Evolutionary conservation across 2,113 vertebrate species (phyloP).

Genomic region (Xenopus tropicalis): DNA sequence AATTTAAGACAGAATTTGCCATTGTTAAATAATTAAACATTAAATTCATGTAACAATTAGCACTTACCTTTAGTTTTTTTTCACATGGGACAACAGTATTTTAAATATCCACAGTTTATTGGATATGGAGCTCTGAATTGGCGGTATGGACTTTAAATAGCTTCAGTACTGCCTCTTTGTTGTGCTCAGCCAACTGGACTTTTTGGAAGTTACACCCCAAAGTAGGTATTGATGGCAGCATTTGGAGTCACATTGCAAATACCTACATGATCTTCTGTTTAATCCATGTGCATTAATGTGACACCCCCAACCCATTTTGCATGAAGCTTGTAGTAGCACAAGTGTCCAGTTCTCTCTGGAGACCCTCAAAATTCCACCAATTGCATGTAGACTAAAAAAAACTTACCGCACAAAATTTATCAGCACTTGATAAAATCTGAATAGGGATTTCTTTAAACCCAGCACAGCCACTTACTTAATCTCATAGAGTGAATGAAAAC

Average conservation of each 20-base stretch:
- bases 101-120: conserved; percentile 2
- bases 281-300: conserved; percentile 52
- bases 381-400: conserved; percentile 42
- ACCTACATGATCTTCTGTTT: conserved; percentile 37
- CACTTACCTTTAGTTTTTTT: conserved; percentile 17
- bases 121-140: background rate
- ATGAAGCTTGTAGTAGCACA: background rate
- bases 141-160: conserved; percentile 14
- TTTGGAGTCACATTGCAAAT: conserved; percentile 39
- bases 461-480: conserved; percentile 48
- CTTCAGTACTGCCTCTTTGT: conserved; percentile 17
- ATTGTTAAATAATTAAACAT: too few relatives aligned
- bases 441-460: conserved; percentile 52
- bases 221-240: conserved; percentile 25
- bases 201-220: conserved; percentile 37
- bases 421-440: conserved; percentile 58
- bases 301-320: conserved; percentile 55
- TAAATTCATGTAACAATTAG: background rate
- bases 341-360: background rate
- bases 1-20: too few relatives aligned
- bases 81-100: background rate
- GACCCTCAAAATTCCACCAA: conserved; percentile 51
- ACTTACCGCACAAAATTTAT: conserved; percentile 50
- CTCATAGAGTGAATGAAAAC: conserved; percentile 53
- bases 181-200: background rate